These are phyloP conservation scores for Calameuta filiformis DNA, from an alignment of 2,888 invertebrate genomes.

Conservation along the genomic window DNA sequence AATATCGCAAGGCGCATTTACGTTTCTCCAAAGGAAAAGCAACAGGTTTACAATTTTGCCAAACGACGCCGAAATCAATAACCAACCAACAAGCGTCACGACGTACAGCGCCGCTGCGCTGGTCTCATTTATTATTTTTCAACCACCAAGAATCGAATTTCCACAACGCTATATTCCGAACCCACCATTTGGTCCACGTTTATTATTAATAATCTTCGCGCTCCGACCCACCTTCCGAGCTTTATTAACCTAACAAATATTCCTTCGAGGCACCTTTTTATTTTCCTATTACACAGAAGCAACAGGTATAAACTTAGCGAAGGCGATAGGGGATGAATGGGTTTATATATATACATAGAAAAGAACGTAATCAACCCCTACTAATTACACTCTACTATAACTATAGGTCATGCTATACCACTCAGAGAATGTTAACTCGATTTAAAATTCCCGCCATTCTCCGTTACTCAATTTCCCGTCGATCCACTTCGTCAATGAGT, in stretches of 20 bases:
- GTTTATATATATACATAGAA: neutral
- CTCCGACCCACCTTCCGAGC: neutral
- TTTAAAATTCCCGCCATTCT: neutral
- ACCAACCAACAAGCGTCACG: neutral
- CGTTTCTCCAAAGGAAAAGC: neutral
- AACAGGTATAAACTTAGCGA: neutral
- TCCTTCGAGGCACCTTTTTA: neutral
- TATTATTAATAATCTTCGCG: neutral
- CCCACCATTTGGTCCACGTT: neutral
- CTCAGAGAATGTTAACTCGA: neutral
- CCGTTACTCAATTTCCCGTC: no score
- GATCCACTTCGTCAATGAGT: neutral
- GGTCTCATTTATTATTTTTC: neutral
- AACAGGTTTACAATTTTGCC: neutral
- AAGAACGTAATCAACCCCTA: neutral
- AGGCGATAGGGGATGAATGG: neutral
- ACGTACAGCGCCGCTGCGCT: neutral
- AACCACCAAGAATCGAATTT: neutral
- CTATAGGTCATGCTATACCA: neutral
- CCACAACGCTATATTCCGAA: neutral
- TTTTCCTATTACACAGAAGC: neutral
- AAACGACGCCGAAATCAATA: neutral
- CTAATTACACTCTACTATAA: neutral
- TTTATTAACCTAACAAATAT: neutral
- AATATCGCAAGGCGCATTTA: neutral